phyloP scores from a whole-genome alignment of 1,140 invertebrate genomes.

The Drosophila jambulina region DNA sequence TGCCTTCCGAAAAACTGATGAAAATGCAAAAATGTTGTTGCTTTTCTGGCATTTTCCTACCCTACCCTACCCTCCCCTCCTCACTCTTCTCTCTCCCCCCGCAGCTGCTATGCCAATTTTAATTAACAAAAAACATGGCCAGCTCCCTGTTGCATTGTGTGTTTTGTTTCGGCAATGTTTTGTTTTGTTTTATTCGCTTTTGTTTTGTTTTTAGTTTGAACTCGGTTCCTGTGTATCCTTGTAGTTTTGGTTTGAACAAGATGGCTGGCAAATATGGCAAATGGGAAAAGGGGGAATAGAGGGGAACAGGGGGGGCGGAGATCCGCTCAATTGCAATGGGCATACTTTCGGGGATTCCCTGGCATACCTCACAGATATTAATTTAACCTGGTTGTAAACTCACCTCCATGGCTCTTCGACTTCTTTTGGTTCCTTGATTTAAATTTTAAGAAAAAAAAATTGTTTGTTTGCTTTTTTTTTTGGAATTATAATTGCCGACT shows the following conservation, averaged over 20 bases:
- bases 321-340: conserved; percentile 28
- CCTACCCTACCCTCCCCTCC: too few relatives aligned
- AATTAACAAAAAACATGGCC: conserved; percentile 78
- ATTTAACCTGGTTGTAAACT: not conserved
- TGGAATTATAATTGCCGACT: not conserved
- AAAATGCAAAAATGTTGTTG: conserved; percentile 61
- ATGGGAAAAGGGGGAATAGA: not conserved
- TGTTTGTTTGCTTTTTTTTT: not conserved
- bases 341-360: conserved; percentile 37
- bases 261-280: conserved; percentile 15
- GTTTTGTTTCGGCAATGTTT: conserved; percentile 43
- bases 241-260: conserved; percentile 15
- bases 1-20: conserved; percentile 28
- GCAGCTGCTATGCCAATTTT: conserved; percentile 70
- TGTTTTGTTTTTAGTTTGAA: conserved; percentile 46
- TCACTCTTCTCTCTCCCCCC: not conserved
- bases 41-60: not conserved
- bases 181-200: conserved; percentile 42
- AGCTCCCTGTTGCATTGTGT: conserved; percentile 61
- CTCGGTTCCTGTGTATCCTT: conserved; percentile 27
- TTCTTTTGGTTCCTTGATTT: not conserved
- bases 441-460: not conserved
- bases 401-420: not conserved
- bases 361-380: not conserved
- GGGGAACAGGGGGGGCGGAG: not conserved